Conservation (phyloP, 1,140 invertebrate species). For the Caerostris darwini region DNA sequence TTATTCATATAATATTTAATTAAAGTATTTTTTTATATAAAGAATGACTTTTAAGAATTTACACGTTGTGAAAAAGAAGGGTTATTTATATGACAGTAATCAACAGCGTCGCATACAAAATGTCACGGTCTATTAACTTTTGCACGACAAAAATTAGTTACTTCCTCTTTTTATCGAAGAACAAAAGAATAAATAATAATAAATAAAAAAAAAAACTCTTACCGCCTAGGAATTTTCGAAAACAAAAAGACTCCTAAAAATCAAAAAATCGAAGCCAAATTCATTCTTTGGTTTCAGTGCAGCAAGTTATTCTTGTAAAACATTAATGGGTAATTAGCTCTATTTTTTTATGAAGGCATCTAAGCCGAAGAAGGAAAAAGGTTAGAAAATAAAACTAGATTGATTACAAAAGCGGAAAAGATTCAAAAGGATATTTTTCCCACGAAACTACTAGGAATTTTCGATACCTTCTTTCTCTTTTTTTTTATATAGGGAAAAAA, state of each 20-base stretch:
- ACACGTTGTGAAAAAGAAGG: too few relatives aligned
- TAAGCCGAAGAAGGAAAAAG: not conserved
- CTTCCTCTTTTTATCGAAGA: too few relatives aligned
- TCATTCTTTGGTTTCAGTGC: not conserved
- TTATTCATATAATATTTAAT: too few relatives aligned
- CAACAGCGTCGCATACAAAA: too few relatives aligned
- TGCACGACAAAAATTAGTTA: too few relatives aligned
- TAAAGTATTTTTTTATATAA: too few relatives aligned
- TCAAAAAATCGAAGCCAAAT: slow-evolving; percentile 28
- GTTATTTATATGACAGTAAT: too few relatives aligned
- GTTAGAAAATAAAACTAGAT: not conserved
- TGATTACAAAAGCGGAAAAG: not conserved
- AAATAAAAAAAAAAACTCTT: too few relatives aligned
- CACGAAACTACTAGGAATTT: slow-evolving; percentile 4
- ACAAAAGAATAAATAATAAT: too few relatives aligned
- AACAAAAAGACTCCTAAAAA: not conserved
- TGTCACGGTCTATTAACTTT: too few relatives aligned
- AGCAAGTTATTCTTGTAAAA: not conserved
- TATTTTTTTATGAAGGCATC: not conserved
- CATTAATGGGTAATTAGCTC: slow-evolving; percentile 3
- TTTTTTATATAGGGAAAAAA: not conserved
- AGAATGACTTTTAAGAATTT: too few relatives aligned
- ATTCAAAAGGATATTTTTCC: not conserved
- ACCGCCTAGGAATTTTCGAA: too few relatives aligned
- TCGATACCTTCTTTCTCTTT: not conserved